Evolutionary conservation across 1,140 invertebrate genomes (phyloP), one percentile per base, ranked within the genome.

Genomic region (Brachionus rubens): DNA sequence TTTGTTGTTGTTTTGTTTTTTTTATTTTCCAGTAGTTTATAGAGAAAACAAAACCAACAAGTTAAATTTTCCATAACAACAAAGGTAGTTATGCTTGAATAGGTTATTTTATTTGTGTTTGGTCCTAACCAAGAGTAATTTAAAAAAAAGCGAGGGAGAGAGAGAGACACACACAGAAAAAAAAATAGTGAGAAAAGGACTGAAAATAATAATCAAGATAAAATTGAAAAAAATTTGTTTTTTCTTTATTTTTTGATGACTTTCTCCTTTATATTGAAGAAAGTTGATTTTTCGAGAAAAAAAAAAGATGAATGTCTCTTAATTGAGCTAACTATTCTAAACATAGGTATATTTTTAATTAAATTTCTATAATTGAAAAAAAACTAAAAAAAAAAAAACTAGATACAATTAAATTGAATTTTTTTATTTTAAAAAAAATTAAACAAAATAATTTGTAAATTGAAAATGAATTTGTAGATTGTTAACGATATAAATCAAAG

Each of bases 71-170:
- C 30, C 28, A 36, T 36, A 59, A 59, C 54, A 59, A 59, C 28
- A 16, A 59, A 33, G 33, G 52, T 54, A 59, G 54, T 59, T 59
- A 59, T 59, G 54, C 54, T 59, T 59, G 54, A 59, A 59, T 59
- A 59, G 54, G 33, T 59, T 59, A 59, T 59, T 59, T 26, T 59
- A 59, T 59, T 59, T 28, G 9, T 36, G 33, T 59, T 59, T 59
- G 30, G 52, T 36, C 33, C 54, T 59, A 59, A 59, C 36, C 54
- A 59, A 33, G 52, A 54, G 24, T 54, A 24, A 54, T 54, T 54
- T n/a, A n/a, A n/a, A n/a, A n/a, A 54, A 24, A 54, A 59, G 30
- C 2, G 54, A 59, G 33, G 7, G 16, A 59, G 12, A 36, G 30
- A 16, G 3, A 19, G 33, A 19, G 33, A 36, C 4, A 36, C 36